These are phyloP conservation scores for Epinephelus lanceolatus DNA, from an alignment of 2,113 vertebrate species.

Conservation along the genomic window DNA sequence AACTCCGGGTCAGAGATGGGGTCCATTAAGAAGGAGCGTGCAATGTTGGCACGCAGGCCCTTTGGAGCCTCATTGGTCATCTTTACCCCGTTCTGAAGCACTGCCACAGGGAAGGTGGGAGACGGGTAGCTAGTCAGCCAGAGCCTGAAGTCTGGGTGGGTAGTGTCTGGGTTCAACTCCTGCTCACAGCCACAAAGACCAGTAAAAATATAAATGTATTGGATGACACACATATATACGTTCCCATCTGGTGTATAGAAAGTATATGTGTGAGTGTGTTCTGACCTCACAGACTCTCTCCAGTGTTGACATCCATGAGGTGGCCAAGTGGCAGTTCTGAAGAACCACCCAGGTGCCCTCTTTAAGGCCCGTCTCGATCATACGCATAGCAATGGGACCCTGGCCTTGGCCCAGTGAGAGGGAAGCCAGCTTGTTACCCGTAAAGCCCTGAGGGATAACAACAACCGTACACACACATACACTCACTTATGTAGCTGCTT, in stretches of 20 bases:
- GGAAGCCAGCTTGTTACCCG: conserved; percentile 88
- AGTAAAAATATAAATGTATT: neutral
- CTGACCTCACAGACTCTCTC: conserved; percentile 92
- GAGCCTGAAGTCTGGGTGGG: conserved; percentile 91
- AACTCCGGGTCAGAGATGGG: conserved; percentile 90
- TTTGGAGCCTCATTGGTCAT: conserved; percentile 95
- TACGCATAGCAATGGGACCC: conserved; percentile 91
- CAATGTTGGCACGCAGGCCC: conserved; percentile 90
- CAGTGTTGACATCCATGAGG: conserved; percentile 92
- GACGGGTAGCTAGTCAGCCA: conserved; percentile 95
- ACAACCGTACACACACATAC: neutral
- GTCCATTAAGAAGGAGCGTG: conserved; percentile 91
- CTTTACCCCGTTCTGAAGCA: conserved; percentile 93
- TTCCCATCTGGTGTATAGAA: neutral
- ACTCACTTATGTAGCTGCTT: conserved; percentile 17
- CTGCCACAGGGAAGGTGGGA: conserved; percentile 89
- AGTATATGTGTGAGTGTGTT: neutral
- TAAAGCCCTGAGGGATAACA: conserved; percentile 85
- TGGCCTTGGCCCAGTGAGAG: conserved; percentile 94
- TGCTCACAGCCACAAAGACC: conserved; percentile 55
- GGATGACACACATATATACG: neutral
- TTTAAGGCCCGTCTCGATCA: conserved; percentile 89
- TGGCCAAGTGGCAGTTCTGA: conserved; percentile 94
- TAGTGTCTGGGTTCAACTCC: conserved; percentile 90
- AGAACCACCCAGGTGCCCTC: conserved; percentile 93